Evolutionary conservation across 2,797 vertebrate genomes (phyloP).

Genomic region (Pagetopsis macropterus): DNA sequence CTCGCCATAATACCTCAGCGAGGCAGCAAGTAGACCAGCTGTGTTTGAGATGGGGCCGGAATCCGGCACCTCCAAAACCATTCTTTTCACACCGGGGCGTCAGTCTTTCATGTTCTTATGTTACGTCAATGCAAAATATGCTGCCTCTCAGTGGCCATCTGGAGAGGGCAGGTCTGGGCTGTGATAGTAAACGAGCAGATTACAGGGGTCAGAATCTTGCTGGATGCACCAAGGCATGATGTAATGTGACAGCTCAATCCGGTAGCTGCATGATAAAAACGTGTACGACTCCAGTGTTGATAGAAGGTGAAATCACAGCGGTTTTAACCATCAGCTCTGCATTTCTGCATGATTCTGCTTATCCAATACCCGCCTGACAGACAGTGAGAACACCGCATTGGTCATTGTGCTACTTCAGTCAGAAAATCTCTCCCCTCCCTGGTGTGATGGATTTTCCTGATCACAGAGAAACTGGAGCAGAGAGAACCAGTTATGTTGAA

Average conservation of each 20-base stretch:
- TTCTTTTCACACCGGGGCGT: conserved; percentile 80
- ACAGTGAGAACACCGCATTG: not conserved
- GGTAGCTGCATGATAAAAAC: conserved; percentile 13
- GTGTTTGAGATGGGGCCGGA: conserved; percentile 78
- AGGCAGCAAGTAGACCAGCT: conserved; percentile 72
- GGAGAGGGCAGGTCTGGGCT: conserved; percentile 53
- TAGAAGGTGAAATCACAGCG: conserved; percentile 12
- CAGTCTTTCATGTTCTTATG: conserved; percentile 74
- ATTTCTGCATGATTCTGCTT: conserved; percentile 12
- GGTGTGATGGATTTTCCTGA: conserved; percentile 57
- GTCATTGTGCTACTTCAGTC: conserved; percentile 30
- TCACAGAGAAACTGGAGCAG: conserved; percentile 60
- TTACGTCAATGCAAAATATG: conserved; percentile 75
- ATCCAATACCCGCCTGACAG: not conserved
- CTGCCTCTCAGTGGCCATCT: conserved; percentile 72
- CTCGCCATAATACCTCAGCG: conserved; percentile 56
- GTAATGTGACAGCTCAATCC: conserved; percentile 42
- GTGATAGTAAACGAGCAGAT: conserved; percentile 58
- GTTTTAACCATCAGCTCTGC: conserved; percentile 11
- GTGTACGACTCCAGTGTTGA: conserved; percentile 1
- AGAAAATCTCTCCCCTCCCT: conserved; percentile 32
- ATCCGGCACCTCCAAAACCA: conserved; percentile 74
- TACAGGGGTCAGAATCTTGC: conserved; percentile 61
- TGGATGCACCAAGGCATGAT: conserved; percentile 48
- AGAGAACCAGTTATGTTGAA: conserved; percentile 52